Evolutionary conservation across 2,113 vertebrate species (phyloP), one percentile per base, ranked within the genome.

Genomic region (Zosterops japonicus): DNA sequence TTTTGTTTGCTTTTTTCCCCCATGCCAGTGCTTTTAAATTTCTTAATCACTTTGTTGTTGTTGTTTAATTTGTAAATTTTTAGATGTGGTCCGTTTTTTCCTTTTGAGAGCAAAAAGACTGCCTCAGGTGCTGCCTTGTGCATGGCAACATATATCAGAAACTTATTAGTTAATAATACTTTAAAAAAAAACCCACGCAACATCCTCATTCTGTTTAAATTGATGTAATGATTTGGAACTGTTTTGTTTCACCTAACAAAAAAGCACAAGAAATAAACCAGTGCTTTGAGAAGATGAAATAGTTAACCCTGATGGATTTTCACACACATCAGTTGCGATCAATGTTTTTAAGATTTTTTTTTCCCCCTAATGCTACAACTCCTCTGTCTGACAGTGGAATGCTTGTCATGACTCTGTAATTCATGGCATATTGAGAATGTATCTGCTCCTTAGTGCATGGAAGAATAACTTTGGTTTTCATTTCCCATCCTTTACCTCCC

Each of bases 171-270:
- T 93, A 94, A 92, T 93, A 96, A 61, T 96, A 56, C 28, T 80
- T 77, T 1, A 9, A 42, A 63, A 76, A 76, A 94, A 81, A 9
- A 35, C 24, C 7, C 28, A 14, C 20, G 36, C 6, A 90, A 46
- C 53, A 89, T 95, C 61, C 83, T 93, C 35, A 65, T 89, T 87
- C 70, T 87, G 8, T 77, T 83, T 65, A 80, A 74, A 64, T 76
- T 31, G 22, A 53, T 72, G 56, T 93, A 53, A 53, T 96, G 75
- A 93, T 96, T 87, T 89, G 50, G 80, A 86, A 52, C 70, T 79
- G 36, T 76, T 97, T 96, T 96, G 60, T 94, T 96, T 95, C 86
- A 84, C 50, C 87, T 91, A 96, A 94, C 60, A 77, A 94, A 95
- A 68, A 57, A 70, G 36, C n/a, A 87, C 64, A 85, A 57, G 42